Percentiles rank a stretch among this genome's conserved stretches.
Evolutionary conservation across 2,888 invertebrate genomes (phyloP).

Genomic region (Brenthis daphne): DNA sequence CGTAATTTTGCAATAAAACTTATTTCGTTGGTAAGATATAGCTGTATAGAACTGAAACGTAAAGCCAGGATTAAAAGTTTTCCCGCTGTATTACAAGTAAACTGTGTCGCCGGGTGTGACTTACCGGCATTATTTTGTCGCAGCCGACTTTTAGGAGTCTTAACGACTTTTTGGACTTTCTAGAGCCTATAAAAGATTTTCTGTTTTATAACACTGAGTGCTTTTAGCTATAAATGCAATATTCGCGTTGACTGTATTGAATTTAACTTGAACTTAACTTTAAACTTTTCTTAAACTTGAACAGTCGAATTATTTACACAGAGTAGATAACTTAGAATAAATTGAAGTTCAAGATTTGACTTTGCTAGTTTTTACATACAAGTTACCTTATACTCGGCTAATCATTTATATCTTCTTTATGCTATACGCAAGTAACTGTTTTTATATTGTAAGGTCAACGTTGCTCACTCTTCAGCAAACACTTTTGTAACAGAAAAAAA

Average conservation of each 20-base stretch:
- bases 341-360: too few relatives aligned
- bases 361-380: too few relatives aligned
- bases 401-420: too few relatives aligned
- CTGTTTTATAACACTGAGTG: constrained; percentile 14
- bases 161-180: constrained; percentile 25
- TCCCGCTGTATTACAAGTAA: constrained; percentile 13
- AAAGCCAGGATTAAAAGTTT: constrained; percentile 18
- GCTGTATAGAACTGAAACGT: constrained; percentile 20
- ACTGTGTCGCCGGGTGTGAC: constrained; percentile 25
- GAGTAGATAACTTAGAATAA: too few relatives aligned
- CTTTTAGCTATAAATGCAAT: constrained; percentile 18
- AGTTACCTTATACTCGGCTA: too few relatives aligned
- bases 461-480: too few relatives aligned
- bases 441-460: too few relatives aligned
- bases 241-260: background rate
- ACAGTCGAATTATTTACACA: too few relatives aligned
- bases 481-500: too few relatives aligned
- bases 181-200: constrained; percentile 17
- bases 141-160: constrained; percentile 27
- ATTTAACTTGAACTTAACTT: background rate
- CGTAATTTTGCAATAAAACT: background rate
- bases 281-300: too few relatives aligned
- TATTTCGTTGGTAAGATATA: constrained; percentile 6
- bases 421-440: too few relatives aligned
- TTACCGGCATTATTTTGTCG: constrained; percentile 22